Base-by-base conservation (phyloP, 2,113 vertebrate species). In the Tenrec ecaudatus region DNA sequence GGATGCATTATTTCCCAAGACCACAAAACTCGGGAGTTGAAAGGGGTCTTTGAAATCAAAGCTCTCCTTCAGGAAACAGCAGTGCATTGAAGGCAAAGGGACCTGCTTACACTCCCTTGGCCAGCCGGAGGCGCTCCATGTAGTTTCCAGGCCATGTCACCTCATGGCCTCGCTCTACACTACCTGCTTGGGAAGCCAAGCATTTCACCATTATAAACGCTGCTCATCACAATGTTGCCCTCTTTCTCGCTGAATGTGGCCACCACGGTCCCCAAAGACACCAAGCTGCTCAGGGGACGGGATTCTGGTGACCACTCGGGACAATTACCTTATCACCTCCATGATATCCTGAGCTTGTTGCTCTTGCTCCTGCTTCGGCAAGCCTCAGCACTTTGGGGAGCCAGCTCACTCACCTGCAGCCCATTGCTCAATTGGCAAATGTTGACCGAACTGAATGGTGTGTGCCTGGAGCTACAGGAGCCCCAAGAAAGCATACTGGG, bases 381-480 rank as follows among this genome's bases (percentile, higher is more conserved):
- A 66, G 22, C 17, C 40, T 53, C 36, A 53, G 53, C 22, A 25
- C 84, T 23, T 6, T n/a, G 38, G 83, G 82, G n/a, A 53, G 22
- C 36, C 60, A 47, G 3, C 25, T 25, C 82, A 64, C 27, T 11
- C 85, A 75, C 4, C 3, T 7, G 25, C 31, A 68, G 73, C 16
- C 38, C 6, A 64, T 29, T 89, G 86, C 76, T 71, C 79, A 88
- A 83, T 83, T 69, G 62, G 40, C 82, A 94, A 91, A 95, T 75
- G 88, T 58, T 94, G 23, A 92, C 75, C 43, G 82, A 86, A n/a
- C 11, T 84, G 36, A 85, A 57, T 16, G 19, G 16, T 1, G 14
- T 64, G 57, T 22, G 89, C 57, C n/a, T 20, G 36, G 12, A 78
- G 38, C 15, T 38, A 36, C 9, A 22, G 47, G 58, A 92, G 53